These are phyloP conservation scores for Lampropteryx suffumata DNA, from an alignment of 2,888 invertebrate genomes.

Conservation along the genomic window DNA sequence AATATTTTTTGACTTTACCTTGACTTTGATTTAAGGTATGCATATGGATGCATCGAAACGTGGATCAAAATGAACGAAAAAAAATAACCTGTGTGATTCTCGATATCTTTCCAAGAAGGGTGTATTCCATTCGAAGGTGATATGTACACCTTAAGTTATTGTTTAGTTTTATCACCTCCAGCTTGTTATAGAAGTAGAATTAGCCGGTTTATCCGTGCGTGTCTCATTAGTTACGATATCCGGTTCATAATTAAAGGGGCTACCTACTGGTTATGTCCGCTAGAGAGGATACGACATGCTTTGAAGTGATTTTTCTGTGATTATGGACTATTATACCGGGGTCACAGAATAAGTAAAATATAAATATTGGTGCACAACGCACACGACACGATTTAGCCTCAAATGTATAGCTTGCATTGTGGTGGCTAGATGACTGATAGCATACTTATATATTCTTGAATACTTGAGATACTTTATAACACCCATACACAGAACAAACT, in stretches of 20 bases:
- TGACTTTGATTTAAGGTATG: too few species aligned
- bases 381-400: too few species aligned
- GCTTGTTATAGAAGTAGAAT: constrained; percentile 37
- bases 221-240: constrained; percentile 71
- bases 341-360: too few species aligned
- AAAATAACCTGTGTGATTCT: neutral
- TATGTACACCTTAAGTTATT: constrained; percentile 6
- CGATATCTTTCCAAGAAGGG: neutral
- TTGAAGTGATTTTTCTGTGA: constrained; percentile 57
- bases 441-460: too few species aligned
- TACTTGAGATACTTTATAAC: too few species aligned
- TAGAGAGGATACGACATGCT: constrained; percentile 58
- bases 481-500: too few species aligned
- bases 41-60: too few species aligned
- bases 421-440: too few species aligned
- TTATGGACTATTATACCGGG: neutral
- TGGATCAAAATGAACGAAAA: too few species aligned
- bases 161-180: constrained; percentile 16
- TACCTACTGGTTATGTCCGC: constrained; percentile 51
- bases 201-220: constrained; percentile 52
- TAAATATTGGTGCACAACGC: too few species aligned
- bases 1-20: too few species aligned
- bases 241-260: constrained; percentile 69
- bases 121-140: neutral
- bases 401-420: too few species aligned